Base-by-base conservation (phyloP, 2,888 invertebrate species). In the Clanis bilineata region DNA sequence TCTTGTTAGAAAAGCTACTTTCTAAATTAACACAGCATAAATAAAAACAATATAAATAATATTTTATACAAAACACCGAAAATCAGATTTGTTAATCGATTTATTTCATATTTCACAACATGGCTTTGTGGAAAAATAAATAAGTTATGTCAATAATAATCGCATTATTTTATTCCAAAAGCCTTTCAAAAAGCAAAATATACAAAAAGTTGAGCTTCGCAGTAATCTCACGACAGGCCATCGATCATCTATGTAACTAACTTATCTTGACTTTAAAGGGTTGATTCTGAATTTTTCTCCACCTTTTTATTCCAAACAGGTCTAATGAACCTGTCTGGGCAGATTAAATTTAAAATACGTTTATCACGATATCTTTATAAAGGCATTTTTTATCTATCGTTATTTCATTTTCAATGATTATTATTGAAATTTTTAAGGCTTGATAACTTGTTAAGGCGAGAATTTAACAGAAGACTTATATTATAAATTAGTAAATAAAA, bases 211-310 rank as follows among this genome's bases (percentile, higher is more conserved):
- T 32, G 39, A 18, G 15, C 10, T 44, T 32, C 21, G 21, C 18
- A 32, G 43, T 51, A 51, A 51, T 32, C 51, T 70, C 61, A 62
- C 55, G 69, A 68, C 68, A 70, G 70, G 67, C 63, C 76, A 79
- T 82, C 80, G 68, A 82, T 82, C 82, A 80, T 77, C 67, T 68
- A 66, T 18, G 15, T 71, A 77, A 74, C 69, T 68, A 73, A 76
- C 70, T 77, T 77, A 72, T 71, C 70, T 67, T 64, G 66, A 72
- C 70, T 71, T 62, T 66, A 73, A 79, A 71, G 70, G 72, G 75
- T 74, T 73, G 73, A 68, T 70, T 68, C 56, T 58, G 60, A 68
- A 63, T 63, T 74, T 76, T 71, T 59, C 51, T 67, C 63, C 54
- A 58, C 60, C 62, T 64, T 69, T 64, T 63, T 44, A 62, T 58